Evolutionary conservation across 2,113 vertebrate genomes (phyloP), one percentile per base, ranked within the genome.

Genomic region (Siphamia tubifer): DNA sequence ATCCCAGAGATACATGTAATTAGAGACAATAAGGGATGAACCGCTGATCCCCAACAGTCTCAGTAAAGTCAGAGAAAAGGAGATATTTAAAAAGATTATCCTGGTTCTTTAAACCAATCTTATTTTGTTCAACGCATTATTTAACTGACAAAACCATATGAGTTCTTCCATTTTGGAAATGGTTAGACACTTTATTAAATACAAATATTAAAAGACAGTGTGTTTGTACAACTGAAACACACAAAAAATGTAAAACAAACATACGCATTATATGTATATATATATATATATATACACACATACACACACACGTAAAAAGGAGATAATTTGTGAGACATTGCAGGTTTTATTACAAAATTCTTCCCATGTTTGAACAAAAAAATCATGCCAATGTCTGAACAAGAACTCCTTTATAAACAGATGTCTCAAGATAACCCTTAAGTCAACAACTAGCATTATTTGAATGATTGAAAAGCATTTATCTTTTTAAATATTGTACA

Each of bases 31-130:
- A 58, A 58, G 40, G 64, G 70, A 85, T 61, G 32, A 76, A 45
- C 64, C 53, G 9, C 24, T 69, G 69, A 82, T 74, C 61, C 68
- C 44, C 6, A 3, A 39, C 49, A 45, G 24, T 52, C 58, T 61
- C 8, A 53, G 8, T 1, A 15, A 12, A 61, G 38, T 34, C 5
- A 25, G 30, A 35, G 21, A 34, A 39, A 55, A 43, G 30, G 53
- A 77, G 51, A 51, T 31, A 52, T 53, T 79, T 81, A 47, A 79
- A 77, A 62, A 47, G 62, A 75, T 80, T 40, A 65, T 2, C 12
- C n/a, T 6, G 6, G 21, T 1, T 23, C 8, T 54, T 55, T 43
- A 20, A 65, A 32, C 34, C 48, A 60, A 21, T 15, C 7, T 48
- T 8, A 12, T 44, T 21, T 32, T 24, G 9, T 36, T 79, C 24